A percentile compares a stretch with the other conserved stretches of the same genome.
Conservation (phyloP, 2,888 invertebrate genomes). For the Timema podura region DNA sequence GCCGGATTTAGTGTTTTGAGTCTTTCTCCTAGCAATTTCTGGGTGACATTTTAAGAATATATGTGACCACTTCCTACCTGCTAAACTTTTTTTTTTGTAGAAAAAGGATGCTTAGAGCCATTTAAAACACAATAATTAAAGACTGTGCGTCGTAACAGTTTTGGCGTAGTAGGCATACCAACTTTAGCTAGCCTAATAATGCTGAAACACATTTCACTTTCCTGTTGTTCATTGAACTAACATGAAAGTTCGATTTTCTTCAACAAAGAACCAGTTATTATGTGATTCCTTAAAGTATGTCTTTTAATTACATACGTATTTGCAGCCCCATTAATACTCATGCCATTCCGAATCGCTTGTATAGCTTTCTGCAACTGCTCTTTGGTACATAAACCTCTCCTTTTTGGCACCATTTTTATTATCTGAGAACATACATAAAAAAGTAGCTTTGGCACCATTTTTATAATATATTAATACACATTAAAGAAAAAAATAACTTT, state of each 20-base stretch:
- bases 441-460: neutral
- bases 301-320: constrained; percentile 1
- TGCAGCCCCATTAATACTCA: constrained; percentile 15
- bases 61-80: constrained; percentile 34
- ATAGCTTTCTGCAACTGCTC: constrained; percentile 3
- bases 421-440: neutral
- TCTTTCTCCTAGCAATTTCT: constrained; percentile 33
- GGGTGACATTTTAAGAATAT: constrained; percentile 33
- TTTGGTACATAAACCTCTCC: constrained; percentile 11
- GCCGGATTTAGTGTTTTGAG: constrained; percentile 36
- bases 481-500: too few relatives aligned
- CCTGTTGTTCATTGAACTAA: neutral
- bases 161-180: neutral
- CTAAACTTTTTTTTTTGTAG: constrained; percentile 8
- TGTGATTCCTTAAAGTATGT: constrained; percentile 11
- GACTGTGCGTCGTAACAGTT: constrained; percentile 8
- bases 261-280: constrained; percentile 14
- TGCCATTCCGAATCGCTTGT: constrained; percentile 2
- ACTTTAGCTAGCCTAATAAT: constrained; percentile 4
- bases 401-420: constrained; percentile 1
- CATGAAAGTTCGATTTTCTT: constrained; percentile 11
- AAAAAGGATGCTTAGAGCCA: constrained; percentile 5
- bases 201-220: constrained; percentile 11
- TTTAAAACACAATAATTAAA: constrained; percentile 14
- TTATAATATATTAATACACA: too few relatives aligned